phyloP scores from a whole-genome alignment of 2,888 invertebrate species.

The Chrysolina americana region DNA sequence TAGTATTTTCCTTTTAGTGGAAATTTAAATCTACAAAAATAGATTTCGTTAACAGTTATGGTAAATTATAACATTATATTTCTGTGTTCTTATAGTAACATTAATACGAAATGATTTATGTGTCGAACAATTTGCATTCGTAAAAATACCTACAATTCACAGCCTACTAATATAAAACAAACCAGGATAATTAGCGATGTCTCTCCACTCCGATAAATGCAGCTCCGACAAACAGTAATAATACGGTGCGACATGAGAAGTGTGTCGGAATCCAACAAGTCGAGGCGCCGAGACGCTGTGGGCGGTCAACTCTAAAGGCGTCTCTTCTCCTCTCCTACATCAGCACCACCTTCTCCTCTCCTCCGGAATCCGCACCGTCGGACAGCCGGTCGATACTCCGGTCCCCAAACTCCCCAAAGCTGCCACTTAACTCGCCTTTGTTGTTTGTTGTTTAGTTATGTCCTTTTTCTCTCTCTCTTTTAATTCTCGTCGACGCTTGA shows the following conservation, averaged over 20 bases:
- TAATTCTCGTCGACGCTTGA: slow-evolving; percentile 39
- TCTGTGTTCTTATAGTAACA: no score
- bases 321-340: slow-evolving; percentile 65
- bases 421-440: slow-evolving; percentile 59
- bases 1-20: no score
- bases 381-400: slow-evolving; percentile 38
- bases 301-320: slow-evolving; percentile 72
- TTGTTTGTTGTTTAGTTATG: slow-evolving; percentile 51
- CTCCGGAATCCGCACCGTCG: slow-evolving; percentile 32
- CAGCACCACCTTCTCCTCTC: slow-evolving; percentile 39
- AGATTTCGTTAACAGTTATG: no score
- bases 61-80: no score
- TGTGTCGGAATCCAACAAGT: slow-evolving; percentile 69
- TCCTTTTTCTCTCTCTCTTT: slow-evolving; percentile 43
- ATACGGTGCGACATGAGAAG: slow-evolving; percentile 66
- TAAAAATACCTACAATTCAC: no score
- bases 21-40: no score
- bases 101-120: no score
- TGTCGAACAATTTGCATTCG: no score
- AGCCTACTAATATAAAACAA: neutral
- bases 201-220: slow-evolving; percentile 22
- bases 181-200: slow-evolving; percentile 11
- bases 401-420: slow-evolving; percentile 53
- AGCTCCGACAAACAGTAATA: slow-evolving; percentile 65
- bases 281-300: slow-evolving; percentile 67